Base-by-base conservation (phyloP, 1,140 invertebrate genomes). In the Brachionus rotundiformis region DNA sequence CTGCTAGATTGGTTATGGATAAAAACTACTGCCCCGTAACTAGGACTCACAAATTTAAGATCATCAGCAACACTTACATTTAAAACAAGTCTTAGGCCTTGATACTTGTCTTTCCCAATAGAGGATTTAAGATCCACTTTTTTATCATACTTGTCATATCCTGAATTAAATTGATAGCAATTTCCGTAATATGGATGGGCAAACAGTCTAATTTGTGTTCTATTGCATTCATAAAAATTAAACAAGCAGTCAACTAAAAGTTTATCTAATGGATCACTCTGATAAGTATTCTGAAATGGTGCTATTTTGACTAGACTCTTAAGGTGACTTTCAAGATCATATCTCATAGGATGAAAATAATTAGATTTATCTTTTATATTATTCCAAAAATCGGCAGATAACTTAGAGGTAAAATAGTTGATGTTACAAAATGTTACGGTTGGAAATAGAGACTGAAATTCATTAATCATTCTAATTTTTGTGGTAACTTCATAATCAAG, bases 81-180 rank as follows among this genome's bases (percentile, higher is more conserved):
- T 27, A 76, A 29, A 27, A 44, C 3, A 19, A 76, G 16, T 41
- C 41, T 25, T 33, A 76, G 23, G 29, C 39, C 39, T 16, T 31
- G 31, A 13, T 13, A 6, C 31, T 31, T 29, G n/a, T 33, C 29
- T 13, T 27, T 16, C n/a, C 25, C 31, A 7, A 33, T 33, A 8
- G 31, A 16, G 6, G 8, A 16, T 31, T 16, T 31, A 31, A 68
- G n/a, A n/a, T 2, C 25, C 10, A 33, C 33, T 31, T 13, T 11
- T 27, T 33, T 68, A 31, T 31, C 11, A 33, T 68, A 7, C 3
- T 33, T 16, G 16, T 68, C 31, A 31, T 68, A 31, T 7, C 73
- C 73, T 11, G 73, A 76, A 54, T 76, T 76, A 7, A 76, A 76
- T 47, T 49, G 73, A 27, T 11, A 76, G 41, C 73, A 76, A 54